A percentile compares a stretch with the other conserved stretches of the same genome.
Evolutionary conservation across 2,797 vertebrate species (phyloP).

Genomic region (Syngnathus acus): DNA sequence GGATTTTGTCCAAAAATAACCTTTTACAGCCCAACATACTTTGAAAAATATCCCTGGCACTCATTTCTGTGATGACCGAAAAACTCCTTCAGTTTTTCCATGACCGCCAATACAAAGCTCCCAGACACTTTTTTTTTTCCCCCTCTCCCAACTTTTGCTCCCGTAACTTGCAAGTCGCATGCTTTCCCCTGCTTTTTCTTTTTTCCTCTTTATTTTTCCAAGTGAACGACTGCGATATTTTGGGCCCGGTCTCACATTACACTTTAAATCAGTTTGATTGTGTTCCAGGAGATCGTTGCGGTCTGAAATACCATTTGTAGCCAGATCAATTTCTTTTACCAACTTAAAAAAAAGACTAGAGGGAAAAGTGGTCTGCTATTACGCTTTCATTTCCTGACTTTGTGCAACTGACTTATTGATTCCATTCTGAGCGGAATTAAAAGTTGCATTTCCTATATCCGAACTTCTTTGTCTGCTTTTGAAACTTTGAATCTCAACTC

Average conservation of each 20-base stretch:
- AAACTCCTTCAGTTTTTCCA: constrained; percentile 56
- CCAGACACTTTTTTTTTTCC: constrained; percentile 44
- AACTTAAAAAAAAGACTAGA: constrained; percentile 30
- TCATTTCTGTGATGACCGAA: constrained; percentile 20
- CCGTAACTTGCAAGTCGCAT: constrained; percentile 44
- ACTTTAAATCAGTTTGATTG: constrained; percentile 52
- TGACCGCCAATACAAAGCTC: constrained; percentile 46
- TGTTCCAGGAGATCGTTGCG: constrained; percentile 61
- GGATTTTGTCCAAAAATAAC: constrained; percentile 28
- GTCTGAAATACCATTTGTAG: constrained; percentile 52
- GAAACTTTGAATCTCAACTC: no score
- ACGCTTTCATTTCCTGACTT: constrained; percentile 4
- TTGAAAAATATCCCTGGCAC: constrained; percentile 37
- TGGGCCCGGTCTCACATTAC: constrained; percentile 43
- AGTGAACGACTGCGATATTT: constrained; percentile 51
- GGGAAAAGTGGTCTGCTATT: constrained; percentile 36
- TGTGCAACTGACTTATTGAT: no score
- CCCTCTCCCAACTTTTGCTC: constrained; percentile 49
- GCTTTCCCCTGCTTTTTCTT: constrained; percentile 30
- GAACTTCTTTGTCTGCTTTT: no score
- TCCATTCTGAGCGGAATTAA: neutral
- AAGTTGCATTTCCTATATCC: neutral
- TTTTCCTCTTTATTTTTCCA: constrained; percentile 32
- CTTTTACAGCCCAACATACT: neutral
- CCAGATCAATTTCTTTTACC: constrained; percentile 41